Evolutionary conservation across 1,140 invertebrate species (phyloP).

Genomic region (Callitettix versicolor): DNA sequence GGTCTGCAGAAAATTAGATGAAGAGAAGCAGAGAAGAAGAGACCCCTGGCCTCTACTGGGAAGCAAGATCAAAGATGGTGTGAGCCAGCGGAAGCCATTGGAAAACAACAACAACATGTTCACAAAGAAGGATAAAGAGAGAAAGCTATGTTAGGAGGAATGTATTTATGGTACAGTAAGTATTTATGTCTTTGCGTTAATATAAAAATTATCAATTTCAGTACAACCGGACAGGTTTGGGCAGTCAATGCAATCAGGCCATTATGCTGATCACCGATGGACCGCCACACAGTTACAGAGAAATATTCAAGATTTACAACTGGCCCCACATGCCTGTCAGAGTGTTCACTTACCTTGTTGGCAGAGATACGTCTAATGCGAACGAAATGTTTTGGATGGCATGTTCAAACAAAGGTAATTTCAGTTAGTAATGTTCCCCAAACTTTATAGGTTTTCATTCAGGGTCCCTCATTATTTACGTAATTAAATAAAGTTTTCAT

Average conservation of each 20-base stretch:
- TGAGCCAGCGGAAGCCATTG: too few species aligned
- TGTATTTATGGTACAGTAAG: too few species aligned
- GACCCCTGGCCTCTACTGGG: too few species aligned
- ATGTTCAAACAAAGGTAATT: conserved; percentile 86
- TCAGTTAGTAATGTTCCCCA: not conserved
- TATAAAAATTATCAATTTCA: too few species aligned
- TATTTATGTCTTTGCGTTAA: too few species aligned
- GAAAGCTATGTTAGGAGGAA: too few species aligned
- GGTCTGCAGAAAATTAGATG: too few species aligned
- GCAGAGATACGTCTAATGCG: conserved; percentile 77
- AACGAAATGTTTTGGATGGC: conserved; percentile 86
- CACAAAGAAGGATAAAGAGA: too few species aligned
- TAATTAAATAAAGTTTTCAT: too few species aligned
- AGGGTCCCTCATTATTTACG: not conserved
- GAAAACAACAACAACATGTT: too few species aligned
- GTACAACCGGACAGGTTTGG: conserved; percentile 69
- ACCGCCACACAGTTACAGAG: conserved; percentile 55
- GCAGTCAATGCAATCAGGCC: conserved; percentile 92
- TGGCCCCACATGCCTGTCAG: conserved; percentile 83
- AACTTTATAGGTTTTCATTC: not conserved
- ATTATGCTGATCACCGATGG: conserved; percentile 94
- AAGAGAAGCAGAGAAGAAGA: too few species aligned
- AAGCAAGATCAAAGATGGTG: too few species aligned
- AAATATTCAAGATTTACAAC: conserved; percentile 72
- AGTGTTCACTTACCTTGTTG: conserved; percentile 94